Percentiles rank a stretch among this genome's conserved stretches.
Conservation (phyloP, 2,888 invertebrate species). For the Phania funesta region DNA sequence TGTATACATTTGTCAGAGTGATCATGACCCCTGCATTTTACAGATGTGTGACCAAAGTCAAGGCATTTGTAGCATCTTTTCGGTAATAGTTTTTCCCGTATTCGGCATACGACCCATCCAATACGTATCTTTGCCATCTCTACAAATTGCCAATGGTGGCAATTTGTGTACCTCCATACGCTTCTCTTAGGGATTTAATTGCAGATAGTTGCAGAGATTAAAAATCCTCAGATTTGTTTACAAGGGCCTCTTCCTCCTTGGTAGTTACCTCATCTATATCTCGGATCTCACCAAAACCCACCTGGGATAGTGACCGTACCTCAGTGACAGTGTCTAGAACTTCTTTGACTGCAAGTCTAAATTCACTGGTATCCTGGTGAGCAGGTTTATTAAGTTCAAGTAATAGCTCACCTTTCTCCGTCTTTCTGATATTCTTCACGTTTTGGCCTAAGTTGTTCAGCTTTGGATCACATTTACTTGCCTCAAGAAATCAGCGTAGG, state of each 20-base stretch:
- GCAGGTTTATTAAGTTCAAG: neutral
- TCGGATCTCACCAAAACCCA: neutral
- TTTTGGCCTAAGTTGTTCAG: neutral
- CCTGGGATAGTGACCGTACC: neutral
- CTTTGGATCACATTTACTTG: neutral
- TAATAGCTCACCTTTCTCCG: neutral
- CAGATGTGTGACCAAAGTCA: neutral
- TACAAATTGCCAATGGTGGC: neutral
- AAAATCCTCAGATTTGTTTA: neutral
- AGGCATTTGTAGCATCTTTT: neutral
- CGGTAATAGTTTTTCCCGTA: no score
- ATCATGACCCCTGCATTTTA: neutral
- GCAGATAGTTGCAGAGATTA: no score
- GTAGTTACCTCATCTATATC: no score
- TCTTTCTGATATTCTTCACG: neutral
- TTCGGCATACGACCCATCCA: neutral
- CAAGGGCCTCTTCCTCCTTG: neutral
- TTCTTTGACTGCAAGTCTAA: neutral
- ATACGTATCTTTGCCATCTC: neutral
- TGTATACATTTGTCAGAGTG: neutral
- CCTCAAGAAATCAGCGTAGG: neutral
- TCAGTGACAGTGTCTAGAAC: neutral
- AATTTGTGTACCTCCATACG: neutral
- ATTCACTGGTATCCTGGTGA: neutral
- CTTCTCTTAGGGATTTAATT: neutral